phyloP scores from a whole-genome alignment of 2,113 vertebrate genomes.

The Fukomys damarensis region DNA sequence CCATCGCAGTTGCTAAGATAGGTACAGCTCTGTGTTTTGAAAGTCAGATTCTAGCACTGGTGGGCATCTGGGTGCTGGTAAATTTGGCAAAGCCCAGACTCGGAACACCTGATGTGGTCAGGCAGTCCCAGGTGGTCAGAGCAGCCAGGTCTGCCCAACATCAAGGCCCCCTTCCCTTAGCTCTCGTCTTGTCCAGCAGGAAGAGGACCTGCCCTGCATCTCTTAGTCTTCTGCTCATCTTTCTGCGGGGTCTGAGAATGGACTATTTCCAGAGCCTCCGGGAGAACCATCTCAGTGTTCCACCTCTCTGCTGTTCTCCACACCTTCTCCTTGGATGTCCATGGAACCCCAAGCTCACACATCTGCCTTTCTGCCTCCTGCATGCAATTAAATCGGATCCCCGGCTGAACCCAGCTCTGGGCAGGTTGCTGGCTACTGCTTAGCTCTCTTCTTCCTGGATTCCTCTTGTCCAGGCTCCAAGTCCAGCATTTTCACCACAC shows the following conservation, averaged over 20 bases:
- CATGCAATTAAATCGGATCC: not conserved
- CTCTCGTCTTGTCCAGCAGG: not conserved
- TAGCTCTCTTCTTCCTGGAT: not conserved
- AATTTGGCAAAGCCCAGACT: not conserved
- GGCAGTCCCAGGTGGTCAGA: not conserved
- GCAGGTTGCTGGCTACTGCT: not conserved
- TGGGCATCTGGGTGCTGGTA: rapidly evolving
- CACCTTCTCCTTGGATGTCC: not conserved
- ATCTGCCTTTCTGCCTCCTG: not conserved
- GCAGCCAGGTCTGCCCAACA: not conserved
- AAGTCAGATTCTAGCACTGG: not conserved
- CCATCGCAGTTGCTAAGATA: not conserved
- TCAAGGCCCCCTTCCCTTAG: not conserved
- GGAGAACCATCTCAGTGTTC: not conserved
- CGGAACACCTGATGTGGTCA: not conserved
- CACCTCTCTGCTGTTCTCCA: rapidly evolving
- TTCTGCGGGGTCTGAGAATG: not conserved
- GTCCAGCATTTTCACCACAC: not conserved
- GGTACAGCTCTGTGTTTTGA: not conserved
- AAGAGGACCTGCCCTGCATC: not conserved
- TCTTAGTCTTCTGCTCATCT: not conserved
- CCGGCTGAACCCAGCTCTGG: not conserved
- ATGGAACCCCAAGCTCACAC: rapidly evolving
- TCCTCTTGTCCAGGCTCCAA: not conserved
- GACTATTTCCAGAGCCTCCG: not conserved